phyloP scores from a whole-genome alignment of 2,888 invertebrate genomes.

The Heliconius ethilla region DNA sequence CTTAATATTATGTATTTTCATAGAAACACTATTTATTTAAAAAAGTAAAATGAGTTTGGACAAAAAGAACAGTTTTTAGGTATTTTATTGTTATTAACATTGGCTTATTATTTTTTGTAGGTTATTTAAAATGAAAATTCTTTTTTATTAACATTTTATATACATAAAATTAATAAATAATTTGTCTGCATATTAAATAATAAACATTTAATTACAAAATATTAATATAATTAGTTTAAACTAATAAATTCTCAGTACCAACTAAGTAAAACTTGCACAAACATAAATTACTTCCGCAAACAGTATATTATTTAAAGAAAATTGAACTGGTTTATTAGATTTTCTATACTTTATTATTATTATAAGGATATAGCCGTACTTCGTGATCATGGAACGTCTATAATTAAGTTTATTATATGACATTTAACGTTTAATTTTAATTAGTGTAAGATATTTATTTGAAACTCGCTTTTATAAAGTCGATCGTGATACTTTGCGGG shows the following conservation, averaged over 20 bases:
- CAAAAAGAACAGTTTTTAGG: no score
- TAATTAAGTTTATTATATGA: constrained; percentile 40
- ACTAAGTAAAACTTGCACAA: background rate
- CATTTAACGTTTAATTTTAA: constrained; percentile 41
- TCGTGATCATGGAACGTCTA: constrained; percentile 37
- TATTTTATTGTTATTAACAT: no score
- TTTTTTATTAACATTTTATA: no score
- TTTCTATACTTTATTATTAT: constrained; percentile 22
- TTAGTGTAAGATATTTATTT: constrained; percentile 28
- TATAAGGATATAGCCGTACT: constrained; percentile 20
- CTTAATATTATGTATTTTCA: no score
- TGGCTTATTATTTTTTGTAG: no score
- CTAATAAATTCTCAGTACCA: background rate
- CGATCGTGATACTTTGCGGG: constrained; percentile 12
- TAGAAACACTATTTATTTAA: no score
- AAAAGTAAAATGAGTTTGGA: no score
- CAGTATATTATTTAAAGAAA: constrained; percentile 2
- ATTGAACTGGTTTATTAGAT: background rate
- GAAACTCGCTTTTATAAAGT: constrained; percentile 8
- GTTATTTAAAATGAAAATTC: no score
- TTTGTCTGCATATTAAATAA: no score
- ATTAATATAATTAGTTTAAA: background rate
- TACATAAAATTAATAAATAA: no score
- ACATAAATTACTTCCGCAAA: constrained; percentile 2
- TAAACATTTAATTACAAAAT: background rate